phyloP scores from a whole-genome alignment of 1,140 invertebrate genomes.

The Drosophila leontia region DNA sequence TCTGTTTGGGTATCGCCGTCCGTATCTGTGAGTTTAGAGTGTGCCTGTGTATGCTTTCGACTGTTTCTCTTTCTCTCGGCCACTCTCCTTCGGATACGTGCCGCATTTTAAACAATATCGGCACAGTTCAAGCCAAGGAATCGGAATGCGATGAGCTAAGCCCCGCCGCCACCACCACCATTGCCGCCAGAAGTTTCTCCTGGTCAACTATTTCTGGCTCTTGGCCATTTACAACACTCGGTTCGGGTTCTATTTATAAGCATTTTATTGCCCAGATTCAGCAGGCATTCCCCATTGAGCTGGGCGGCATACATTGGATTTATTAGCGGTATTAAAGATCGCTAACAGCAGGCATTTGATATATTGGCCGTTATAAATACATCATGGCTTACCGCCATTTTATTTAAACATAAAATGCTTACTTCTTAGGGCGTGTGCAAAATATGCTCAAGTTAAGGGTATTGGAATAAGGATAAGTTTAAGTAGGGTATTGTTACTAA shows the following conservation, averaged over 20 bases:
- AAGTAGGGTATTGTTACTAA: too few relatives aligned
- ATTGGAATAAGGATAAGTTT: background rate
- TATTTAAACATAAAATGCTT: background rate
- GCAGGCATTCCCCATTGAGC: conserved; percentile 17
- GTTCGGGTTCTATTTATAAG: conserved; percentile 58
- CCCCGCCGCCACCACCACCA: background rate
- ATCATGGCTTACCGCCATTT: conserved; percentile 7
- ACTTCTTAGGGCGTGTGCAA: background rate
- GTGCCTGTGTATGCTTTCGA: conserved; percentile 3
- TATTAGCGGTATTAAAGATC: conserved; percentile 32
- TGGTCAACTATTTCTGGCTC: conserved; percentile 51
- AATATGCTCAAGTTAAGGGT: background rate
- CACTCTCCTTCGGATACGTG: conserved; percentile 70
- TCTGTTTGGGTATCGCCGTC: conserved; percentile 10
- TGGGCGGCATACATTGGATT: conserved; percentile 32
- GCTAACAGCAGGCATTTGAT: conserved; percentile 22
- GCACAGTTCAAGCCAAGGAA: conserved; percentile 48
- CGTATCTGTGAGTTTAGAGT: background rate
- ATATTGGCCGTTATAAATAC: conserved; percentile 15
- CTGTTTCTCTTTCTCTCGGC: conserved; percentile 58
- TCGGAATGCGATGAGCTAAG: conserved; percentile 55
- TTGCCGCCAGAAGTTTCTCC: conserved; percentile 47
- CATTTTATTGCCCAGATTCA: conserved; percentile 54
- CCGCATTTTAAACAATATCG: conserved; percentile 76
- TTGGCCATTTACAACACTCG: conserved; percentile 39